These are phyloP conservation scores for Trichopoda pennipes DNA, from an alignment of 2,888 invertebrate species.

Conservation along the genomic window DNA sequence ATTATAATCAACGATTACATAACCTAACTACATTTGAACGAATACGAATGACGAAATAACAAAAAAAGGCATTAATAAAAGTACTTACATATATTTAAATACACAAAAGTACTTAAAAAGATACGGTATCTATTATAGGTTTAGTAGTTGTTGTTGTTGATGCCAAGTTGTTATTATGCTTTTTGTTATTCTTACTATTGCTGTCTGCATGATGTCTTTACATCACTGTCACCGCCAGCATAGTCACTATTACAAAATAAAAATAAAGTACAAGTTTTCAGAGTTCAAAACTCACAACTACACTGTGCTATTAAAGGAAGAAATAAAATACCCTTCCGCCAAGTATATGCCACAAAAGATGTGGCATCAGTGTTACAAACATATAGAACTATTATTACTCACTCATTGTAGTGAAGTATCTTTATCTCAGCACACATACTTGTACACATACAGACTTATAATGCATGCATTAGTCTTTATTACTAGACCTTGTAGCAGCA, in stretches of 20 bases:
- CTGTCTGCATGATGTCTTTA: conserved; percentile 61
- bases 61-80: conserved; percentile 34
- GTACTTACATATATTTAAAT: background rate
- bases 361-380: conserved; percentile 1
- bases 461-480: conserved; percentile 10
- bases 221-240: conserved; percentile 66
- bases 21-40: background rate
- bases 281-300: conserved; percentile 61
- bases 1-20: background rate
- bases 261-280: conserved; percentile 25
- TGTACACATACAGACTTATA: background rate
- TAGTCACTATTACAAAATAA: conserved; percentile 52
- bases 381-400: conserved; percentile 7
- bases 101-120: conserved; percentile 33
- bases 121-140: conserved; percentile 17
- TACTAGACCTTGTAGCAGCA: conserved; percentile 34
- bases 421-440: background rate
- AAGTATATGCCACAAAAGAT: conserved; percentile 27
- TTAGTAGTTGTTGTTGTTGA: conserved; percentile 29
- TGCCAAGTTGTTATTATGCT: conserved; percentile 35
- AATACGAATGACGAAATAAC: conserved; percentile 25
- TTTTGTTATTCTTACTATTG: conserved; percentile 26
- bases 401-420: background rate
- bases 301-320: conserved; percentile 57
- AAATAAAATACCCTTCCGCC: conserved; percentile 11